Evolutionary conservation across 2,113 vertebrate genomes (phyloP).

Genomic region (Pituophis catenifer): DNA sequence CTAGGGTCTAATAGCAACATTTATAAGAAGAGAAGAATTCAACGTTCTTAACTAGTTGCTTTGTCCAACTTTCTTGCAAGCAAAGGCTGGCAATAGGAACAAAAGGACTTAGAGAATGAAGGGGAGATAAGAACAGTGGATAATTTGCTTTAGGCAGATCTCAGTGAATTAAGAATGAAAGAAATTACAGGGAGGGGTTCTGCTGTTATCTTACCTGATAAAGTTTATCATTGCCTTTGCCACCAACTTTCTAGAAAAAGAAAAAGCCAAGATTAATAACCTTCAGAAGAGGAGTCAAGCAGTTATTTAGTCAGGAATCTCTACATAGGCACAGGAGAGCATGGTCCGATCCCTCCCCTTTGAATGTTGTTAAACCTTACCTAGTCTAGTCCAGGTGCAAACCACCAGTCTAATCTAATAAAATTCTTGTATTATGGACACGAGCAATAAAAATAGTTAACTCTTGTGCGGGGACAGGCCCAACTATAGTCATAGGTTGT

Average conservation of each 20-base stretch:
- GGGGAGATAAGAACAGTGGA: background rate
- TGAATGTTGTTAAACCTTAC: background rate
- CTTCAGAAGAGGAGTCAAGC: background rate
- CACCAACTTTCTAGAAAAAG: slow-evolving; percentile 67
- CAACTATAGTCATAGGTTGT: background rate
- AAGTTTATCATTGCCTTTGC: slow-evolving; percentile 71
- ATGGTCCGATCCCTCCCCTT: background rate
- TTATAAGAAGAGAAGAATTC: background rate
- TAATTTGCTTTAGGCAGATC: background rate
- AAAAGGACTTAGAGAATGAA: background rate
- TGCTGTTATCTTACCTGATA: slow-evolving; percentile 73
- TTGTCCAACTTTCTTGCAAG: background rate
- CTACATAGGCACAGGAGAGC: background rate
- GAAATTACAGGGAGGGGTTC: background rate
- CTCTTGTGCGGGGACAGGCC: background rate
- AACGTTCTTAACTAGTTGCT: background rate
- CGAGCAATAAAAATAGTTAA: background rate
- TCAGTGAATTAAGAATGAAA: background rate
- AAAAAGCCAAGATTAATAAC: background rate
- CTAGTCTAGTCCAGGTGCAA: background rate
- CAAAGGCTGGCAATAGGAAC: background rate
- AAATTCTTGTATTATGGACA: background rate
- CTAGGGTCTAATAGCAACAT: background rate
- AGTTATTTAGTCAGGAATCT: background rate
- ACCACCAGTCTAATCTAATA: background rate